These are phyloP conservation scores for Molothrus ater DNA, from an alignment of 2,797 vertebrate genomes.

Conservation along the genomic window DNA sequence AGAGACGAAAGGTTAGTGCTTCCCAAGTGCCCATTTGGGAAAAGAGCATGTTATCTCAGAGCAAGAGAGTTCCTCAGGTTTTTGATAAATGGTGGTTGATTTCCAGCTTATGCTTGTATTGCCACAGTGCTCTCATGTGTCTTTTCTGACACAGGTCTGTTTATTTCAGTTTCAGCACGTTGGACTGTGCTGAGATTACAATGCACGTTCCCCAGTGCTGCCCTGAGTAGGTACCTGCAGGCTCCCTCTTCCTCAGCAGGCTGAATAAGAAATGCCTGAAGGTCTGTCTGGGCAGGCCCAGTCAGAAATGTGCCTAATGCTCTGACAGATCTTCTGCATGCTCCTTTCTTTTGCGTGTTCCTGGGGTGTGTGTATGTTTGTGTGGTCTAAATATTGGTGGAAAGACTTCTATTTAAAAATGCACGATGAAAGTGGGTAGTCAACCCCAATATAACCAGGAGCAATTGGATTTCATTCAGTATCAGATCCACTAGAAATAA, in stretches of 20 bases:
- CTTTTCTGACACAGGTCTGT: not conserved
- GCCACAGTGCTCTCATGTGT: not conserved
- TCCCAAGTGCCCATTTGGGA: not conserved
- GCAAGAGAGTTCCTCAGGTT: not conserved
- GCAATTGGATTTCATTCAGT: not conserved
- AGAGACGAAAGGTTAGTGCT: accelerated
- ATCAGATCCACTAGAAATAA: not conserved
- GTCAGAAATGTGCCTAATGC: not conserved
- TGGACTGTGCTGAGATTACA: not conserved
- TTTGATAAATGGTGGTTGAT: accelerated
- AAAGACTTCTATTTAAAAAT: not conserved
- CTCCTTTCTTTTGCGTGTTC: not conserved
- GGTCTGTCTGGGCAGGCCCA: not conserved
- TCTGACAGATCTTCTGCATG: not conserved
- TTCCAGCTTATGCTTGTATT: not conserved
- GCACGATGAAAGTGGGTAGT: accelerated
- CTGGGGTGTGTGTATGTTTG: accelerated
- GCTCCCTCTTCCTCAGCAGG: not conserved
- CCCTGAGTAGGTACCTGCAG: not conserved
- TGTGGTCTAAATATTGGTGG: not conserved
- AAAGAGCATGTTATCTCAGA: not conserved
- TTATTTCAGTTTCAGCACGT: not conserved
- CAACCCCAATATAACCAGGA: not conserved
- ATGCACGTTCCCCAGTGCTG: accelerated
- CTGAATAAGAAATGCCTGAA: not conserved